Base-by-base conservation (phyloP, 2,888 invertebrate genomes). In the Stenodema calcarata region DNA sequence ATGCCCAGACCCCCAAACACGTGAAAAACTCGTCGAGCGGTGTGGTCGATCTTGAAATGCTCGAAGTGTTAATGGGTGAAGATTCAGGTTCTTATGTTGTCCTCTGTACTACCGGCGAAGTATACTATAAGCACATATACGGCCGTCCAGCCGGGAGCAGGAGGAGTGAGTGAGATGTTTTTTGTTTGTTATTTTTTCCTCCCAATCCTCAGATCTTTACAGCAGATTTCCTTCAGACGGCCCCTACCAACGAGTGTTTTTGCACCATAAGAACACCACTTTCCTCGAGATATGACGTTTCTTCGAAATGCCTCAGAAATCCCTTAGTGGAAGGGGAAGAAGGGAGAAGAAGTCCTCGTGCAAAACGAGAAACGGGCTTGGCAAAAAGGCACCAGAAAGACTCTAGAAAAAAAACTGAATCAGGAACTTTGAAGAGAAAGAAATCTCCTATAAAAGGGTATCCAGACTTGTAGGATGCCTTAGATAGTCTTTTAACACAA, bases 401-500 rank as follows among this genome's bases (percentile, higher is more conserved):
- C n/a, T 69, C 9, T 3, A 3, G 35, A 73, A 83, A 70, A 84
- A 84, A 47, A 16, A n/a, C 84, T 44, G 28, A 84, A 84, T 84
- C 35, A 41, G 30, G 70, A 42, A 27, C 42, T 73, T 27, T 54
- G 28, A 28, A 44, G 44, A 47, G 69, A 81, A 47, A 82, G 69
- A 82, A 82, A 42, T 69, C 62, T n/a, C 30, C 82, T 42, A n/a
- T 82, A 82, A 82, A 82, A 62, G 82, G 82, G 30, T 41, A 30
- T 28, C 18, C 18, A 27, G 42, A 82, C 82, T 82, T 82, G 82
- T 69, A 35, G 82, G 62, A 82, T 82, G 82, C 69, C 69, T 82
- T 54, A 82, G 82, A 82, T 41, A 82, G 82, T 27, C 82, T 82
- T 82, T 82, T 82, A 82, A 82, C 82, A 82, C 82, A 82, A 82